A percentile compares a stretch with the other conserved stretches of the same genome.
Evolutionary conservation across 2,113 vertebrate species (phyloP).

Genomic region (Lepus americanus): DNA sequence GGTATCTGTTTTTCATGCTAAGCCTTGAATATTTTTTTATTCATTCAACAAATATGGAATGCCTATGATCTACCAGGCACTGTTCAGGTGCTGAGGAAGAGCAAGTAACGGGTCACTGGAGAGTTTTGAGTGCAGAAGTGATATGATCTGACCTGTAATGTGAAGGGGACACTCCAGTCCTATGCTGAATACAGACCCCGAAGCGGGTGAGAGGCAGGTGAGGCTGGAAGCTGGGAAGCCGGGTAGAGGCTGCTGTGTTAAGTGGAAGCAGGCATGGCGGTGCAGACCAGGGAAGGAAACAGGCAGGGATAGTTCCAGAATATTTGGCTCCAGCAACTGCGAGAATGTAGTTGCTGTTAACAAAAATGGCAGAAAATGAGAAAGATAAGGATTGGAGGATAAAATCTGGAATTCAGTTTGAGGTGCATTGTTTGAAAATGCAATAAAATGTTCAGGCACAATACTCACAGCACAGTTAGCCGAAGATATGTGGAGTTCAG

Average conservation of each 20-base stretch:
- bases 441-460: neutral
- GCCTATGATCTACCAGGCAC: neutral
- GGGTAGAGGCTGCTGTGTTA: neutral
- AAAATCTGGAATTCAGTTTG: neutral
- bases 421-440: neutral
- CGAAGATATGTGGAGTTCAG: neutral
- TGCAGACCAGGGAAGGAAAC: neutral
- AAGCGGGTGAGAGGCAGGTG: neutral
- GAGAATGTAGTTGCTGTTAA: neutral
- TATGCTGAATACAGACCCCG: neutral
- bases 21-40: constrained; percentile 32
- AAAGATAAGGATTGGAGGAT: neutral
- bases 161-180: neutral
- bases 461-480: neutral
- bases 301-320: neutral
- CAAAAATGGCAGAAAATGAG: neutral
- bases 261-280: neutral
- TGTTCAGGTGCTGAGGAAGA: neutral
- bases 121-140: neutral
- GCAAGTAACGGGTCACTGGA: neutral
- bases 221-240: neutral
- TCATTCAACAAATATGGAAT: constrained; percentile 6
- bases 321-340: neutral
- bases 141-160: neutral
- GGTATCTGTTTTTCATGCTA: neutral